Conservation (phyloP, 2,113 vertebrate genomes). For the Smithornis capensis region DNA sequence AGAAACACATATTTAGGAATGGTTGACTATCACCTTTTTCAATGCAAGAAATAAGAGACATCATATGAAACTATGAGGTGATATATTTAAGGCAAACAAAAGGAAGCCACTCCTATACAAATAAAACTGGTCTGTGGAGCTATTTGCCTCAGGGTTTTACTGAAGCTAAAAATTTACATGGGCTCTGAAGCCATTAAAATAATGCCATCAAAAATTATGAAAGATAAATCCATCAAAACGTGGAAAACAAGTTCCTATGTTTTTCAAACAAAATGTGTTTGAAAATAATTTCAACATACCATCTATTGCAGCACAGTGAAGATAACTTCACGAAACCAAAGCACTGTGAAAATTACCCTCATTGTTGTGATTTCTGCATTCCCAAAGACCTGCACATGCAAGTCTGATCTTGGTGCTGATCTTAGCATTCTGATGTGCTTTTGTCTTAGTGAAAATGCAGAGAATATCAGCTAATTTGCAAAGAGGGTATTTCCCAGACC, state of each 20-base stretch:
- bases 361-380: not conserved
- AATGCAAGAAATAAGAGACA: not conserved
- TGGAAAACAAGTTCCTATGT: not conserved
- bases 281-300: not conserved
- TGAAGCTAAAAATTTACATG: not conserved
- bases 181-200: not conserved
- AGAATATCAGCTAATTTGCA: not conserved
- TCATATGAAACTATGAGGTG: not conserved
- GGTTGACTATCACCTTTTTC: not conserved
- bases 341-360: not conserved
- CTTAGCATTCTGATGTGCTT: not conserved
- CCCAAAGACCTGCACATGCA: not conserved
- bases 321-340: not conserved
- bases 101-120: not conserved
- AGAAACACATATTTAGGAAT: not conserved
- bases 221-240: not conserved
- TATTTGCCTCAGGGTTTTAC: not conserved
- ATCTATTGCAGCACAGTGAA: not conserved
- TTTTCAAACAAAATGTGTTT: not conserved
- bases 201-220: not conserved
- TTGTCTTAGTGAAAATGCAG: not conserved
- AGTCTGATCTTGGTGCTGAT: not conserved
- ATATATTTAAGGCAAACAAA: not conserved
- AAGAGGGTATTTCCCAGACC: not conserved
- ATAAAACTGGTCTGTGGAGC: not conserved